phyloP scores from a whole-genome alignment of 64 coral and sea anemone genomes.

The Montipora capricornis region DNA sequence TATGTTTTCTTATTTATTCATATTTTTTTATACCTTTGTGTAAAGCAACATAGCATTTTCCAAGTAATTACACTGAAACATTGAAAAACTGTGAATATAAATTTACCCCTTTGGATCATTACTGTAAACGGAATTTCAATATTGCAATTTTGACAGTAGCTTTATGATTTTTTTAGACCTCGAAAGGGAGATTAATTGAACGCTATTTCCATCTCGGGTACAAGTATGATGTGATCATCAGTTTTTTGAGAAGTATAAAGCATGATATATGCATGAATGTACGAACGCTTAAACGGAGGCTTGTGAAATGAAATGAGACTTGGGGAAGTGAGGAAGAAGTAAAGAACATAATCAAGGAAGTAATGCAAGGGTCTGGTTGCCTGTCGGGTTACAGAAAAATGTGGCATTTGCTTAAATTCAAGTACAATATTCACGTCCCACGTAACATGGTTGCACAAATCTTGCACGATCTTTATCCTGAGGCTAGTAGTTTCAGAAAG shows the following conservation, averaged over 20 bases:
- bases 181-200: neutral
- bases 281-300: slow-evolving; percentile 59
- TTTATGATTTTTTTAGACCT: neutral
- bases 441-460: slow-evolving; percentile 54
- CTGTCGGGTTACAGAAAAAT: slow-evolving; percentile 74
- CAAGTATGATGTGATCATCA: slow-evolving; percentile 51
- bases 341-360: too few species aligned
- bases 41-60: too few species aligned
- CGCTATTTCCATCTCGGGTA: slow-evolving; percentile 44
- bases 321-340: slow-evolving; percentile 40
- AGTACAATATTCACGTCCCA: slow-evolving; percentile 70
- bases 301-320: slow-evolving; percentile 37
- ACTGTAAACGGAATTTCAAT: neutral
- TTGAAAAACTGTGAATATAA: too few species aligned
- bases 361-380: slow-evolving; percentile 41
- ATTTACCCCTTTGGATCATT: neutral
- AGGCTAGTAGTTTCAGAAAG: slow-evolving; percentile 45
- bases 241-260: slow-evolving; percentile 46
- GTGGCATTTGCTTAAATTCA: slow-evolving; percentile 68
- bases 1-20: too few species aligned
- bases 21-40: too few species aligned
- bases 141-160: neutral
- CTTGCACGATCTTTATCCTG: slow-evolving; percentile 63
- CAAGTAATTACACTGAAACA: too few species aligned
- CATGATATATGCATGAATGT: slow-evolving; percentile 58